Base-by-base conservation (phyloP, 2,797 vertebrate species). In the Muraenolepis orangiensis region DNA sequence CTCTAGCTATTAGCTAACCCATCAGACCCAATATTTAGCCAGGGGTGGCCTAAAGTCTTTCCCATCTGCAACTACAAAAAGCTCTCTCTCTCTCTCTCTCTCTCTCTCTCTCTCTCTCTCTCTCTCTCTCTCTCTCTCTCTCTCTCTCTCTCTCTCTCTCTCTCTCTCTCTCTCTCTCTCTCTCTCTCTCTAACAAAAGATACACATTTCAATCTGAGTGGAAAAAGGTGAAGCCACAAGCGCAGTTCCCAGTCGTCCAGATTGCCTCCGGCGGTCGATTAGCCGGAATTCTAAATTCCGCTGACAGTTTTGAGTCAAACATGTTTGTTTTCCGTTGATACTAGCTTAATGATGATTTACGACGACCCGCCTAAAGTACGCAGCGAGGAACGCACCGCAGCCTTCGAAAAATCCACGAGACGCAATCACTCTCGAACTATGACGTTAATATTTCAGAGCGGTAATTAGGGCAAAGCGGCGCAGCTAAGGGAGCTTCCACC, bases 331-430 rank as follows among this genome's bases (percentile, higher is more conserved):
- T 87, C 79, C 88, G 83, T 87, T 89, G 85, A 87, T 84, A 74
- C 74, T 79, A 29, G 34, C 51, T 81, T 89, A 88, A 91, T 88
- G 82, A 89, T 88, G 90, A 91, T 90, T 86, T 81, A 90, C 81
- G 84, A 80, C 78, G 76, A 66, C 74, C 64, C 13, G 6, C 82
- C 82, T 84, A 86, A 87, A 76, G 76, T 46, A 69, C 77, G 20
- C 51, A 76, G 70, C 70, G 78, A 77, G 84, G 76, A 82, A 89
- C 87, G 84, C 78, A 91, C 89, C 85, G 88, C 61, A 76, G 79
- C 67, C 34, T 71, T 76, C n/a, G n/a, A n/a, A 87, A 82, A 82
- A 87, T 76, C 82, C 73, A 78, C 79, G 80, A 85, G 83, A 87
- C 75, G 82, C 78, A 76, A 76, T 80, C 79, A 84, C 77, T 82